These are phyloP conservation scores for Morelia viridis DNA, from an alignment of 2,797 vertebrate species.

Conservation along the genomic window DNA sequence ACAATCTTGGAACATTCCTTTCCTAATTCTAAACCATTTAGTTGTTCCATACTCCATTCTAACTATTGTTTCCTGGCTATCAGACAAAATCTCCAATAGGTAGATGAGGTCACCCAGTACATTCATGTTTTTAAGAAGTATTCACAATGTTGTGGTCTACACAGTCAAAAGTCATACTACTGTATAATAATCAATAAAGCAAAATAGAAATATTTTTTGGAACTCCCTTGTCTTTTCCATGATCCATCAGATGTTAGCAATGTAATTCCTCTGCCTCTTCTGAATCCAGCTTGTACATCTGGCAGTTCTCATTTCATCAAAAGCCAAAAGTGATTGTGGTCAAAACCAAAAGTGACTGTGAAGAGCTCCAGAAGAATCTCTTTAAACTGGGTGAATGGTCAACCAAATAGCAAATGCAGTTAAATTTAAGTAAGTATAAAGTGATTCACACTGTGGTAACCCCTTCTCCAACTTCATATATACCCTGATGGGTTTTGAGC, in stretches of 20 bases:
- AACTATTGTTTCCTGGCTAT: neutral
- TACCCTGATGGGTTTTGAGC: neutral
- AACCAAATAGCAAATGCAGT: neutral
- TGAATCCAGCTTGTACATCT: neutral
- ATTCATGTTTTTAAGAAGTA: neutral
- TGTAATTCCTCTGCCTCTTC: neutral
- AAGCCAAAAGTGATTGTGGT: neutral
- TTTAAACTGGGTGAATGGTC: neutral
- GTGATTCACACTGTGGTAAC: neutral
- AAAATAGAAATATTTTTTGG: neutral
- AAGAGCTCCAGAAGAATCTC: neutral
- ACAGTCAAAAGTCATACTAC: neutral
- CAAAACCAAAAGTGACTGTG: neutral
- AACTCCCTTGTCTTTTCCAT: neutral
- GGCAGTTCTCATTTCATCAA: neutral
- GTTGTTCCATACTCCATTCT: neutral
- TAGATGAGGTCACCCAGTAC: neutral
- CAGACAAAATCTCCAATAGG: neutral
- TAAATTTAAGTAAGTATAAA: neutral
- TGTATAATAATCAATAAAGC: neutral
- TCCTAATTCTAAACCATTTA: neutral
- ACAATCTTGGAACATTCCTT: neutral
- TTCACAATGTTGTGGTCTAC: neutral
- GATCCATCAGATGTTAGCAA: neutral
- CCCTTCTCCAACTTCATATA: neutral